Evolutionary conservation across 1,140 invertebrate genomes (phyloP).

Genomic region (Drosophila arawakana): DNA sequence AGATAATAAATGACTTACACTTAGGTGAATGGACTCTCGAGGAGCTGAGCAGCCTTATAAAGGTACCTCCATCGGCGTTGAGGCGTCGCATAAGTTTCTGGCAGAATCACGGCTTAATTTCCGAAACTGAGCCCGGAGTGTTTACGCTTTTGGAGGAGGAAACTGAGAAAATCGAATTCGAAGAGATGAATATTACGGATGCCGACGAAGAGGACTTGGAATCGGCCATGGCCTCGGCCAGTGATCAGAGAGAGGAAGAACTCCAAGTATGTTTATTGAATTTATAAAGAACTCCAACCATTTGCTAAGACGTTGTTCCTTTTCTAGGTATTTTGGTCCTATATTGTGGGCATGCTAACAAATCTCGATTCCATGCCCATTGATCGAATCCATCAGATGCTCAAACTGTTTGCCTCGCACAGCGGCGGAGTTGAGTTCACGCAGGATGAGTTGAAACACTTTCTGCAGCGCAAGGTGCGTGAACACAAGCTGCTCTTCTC

Average conservation of each 20-base stretch:
- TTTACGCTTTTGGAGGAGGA: conserved; percentile 92
- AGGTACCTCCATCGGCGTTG: conserved; percentile 92
- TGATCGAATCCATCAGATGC: conserved; percentile 97
- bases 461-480: conserved; percentile 96
- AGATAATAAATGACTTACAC: neutral
- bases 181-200: conserved; percentile 86
- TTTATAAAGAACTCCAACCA: neutral
- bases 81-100: conserved; percentile 95
- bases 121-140: conserved; percentile 90
- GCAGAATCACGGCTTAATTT: conserved; percentile 94
- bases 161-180: conserved; percentile 85
- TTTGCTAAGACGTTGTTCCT: conserved; percentile 1
- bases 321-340: conserved; percentile 94
- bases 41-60: conserved; percentile 92
- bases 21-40: conserved; percentile 91
- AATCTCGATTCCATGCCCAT: conserved; percentile 97
- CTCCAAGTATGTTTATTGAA: conserved; percentile 87
- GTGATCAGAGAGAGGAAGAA: conserved; percentile 96
- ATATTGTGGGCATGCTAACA: conserved; percentile 98
- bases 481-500: conserved; percentile 94
- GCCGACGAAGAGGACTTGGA: conserved; percentile 96
- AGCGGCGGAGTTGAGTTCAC: conserved; percentile 95
- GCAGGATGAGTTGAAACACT: conserved; percentile 93
- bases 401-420: conserved; percentile 97
- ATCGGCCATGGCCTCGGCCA: conserved; percentile 96